Evolutionary conservation across 1,140 invertebrate genomes (phyloP).

Genomic region (Chionoecetes opilio): DNA sequence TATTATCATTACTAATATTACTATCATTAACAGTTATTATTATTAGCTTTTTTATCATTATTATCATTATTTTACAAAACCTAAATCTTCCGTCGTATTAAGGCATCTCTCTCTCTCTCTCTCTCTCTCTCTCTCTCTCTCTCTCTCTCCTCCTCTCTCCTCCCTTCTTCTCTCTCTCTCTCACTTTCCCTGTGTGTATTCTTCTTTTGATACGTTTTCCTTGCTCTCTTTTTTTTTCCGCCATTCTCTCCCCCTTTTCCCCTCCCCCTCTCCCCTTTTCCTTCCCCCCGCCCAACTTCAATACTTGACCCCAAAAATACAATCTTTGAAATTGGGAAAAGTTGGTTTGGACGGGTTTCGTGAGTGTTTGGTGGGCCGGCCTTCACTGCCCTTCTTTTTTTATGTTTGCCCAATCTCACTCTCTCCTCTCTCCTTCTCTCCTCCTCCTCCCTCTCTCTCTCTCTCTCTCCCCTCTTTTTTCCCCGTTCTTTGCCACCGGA

Average conservation of each 20-base stretch:
- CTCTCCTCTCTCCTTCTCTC: constrained; percentile 29
- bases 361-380: constrained; percentile 8
- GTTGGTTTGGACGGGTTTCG: background rate
- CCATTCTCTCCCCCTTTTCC: too few relatives aligned
- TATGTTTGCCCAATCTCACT: background rate
- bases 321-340: constrained; percentile 21
- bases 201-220: too few relatives aligned
- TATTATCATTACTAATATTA: too few relatives aligned
- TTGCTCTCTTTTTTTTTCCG: too few relatives aligned
- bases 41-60: too few relatives aligned
- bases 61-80: too few relatives aligned
- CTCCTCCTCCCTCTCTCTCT: background rate
- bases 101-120: background rate
- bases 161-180: background rate
- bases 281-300: background rate
- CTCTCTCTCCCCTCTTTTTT: too few relatives aligned
- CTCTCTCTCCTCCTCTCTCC: background rate
- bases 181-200: too few relatives aligned
- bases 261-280: background rate
- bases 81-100: too few relatives aligned
- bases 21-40: too few relatives aligned
- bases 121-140: background rate
- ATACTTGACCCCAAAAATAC: constrained; percentile 12
- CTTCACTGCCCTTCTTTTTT: constrained; percentile 2
- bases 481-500: background rate